Conservation (phyloP, 2,113 vertebrate species). For the Apeltes quadracus region DNA sequence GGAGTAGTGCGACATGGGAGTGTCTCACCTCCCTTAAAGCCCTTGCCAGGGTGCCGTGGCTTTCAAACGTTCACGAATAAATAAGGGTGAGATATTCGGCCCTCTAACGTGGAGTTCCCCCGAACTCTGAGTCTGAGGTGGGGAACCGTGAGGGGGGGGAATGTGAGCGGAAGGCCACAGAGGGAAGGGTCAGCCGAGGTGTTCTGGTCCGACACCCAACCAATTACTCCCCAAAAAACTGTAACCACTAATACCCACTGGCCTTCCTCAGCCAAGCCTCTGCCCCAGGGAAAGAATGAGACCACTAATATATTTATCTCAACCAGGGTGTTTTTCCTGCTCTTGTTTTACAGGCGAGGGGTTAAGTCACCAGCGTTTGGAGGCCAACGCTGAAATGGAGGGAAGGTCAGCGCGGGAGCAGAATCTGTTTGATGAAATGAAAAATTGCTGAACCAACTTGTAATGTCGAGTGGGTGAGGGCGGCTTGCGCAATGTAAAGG, state of each 20-base stretch:
- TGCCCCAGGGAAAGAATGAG: constrained; percentile 59
- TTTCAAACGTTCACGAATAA: constrained; percentile 75
- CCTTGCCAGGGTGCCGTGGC: constrained; percentile 71
- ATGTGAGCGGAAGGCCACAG: constrained; percentile 17
- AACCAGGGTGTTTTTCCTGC: constrained; percentile 73
- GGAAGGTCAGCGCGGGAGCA: constrained; percentile 64
- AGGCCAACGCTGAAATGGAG: constrained; percentile 58
- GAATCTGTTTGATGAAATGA: constrained; percentile 54
- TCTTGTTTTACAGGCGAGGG: constrained; percentile 73
- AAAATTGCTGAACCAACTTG: constrained; percentile 50
- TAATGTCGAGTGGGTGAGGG: constrained; percentile 39
- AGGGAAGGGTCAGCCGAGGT: constrained; percentile 49
- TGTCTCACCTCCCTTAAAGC: constrained; percentile 79
- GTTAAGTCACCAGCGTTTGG: constrained; percentile 76
- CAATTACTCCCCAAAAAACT: constrained; percentile 59
- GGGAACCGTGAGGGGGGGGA: neutral
- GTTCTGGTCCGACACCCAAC: constrained; percentile 61
- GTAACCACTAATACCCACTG: constrained; percentile 68
- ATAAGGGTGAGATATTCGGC: constrained; percentile 62
- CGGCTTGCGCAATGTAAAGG: constrained; percentile 59
- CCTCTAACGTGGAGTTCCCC: constrained; percentile 56
- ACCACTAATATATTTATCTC: constrained; percentile 75
- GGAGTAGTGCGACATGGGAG: constrained; percentile 75
- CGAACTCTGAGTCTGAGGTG: constrained; percentile 14
- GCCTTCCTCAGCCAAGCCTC: constrained; percentile 64